Conservation (phyloP, 2,113 vertebrate species). For the Xenopus borealis region DNA sequence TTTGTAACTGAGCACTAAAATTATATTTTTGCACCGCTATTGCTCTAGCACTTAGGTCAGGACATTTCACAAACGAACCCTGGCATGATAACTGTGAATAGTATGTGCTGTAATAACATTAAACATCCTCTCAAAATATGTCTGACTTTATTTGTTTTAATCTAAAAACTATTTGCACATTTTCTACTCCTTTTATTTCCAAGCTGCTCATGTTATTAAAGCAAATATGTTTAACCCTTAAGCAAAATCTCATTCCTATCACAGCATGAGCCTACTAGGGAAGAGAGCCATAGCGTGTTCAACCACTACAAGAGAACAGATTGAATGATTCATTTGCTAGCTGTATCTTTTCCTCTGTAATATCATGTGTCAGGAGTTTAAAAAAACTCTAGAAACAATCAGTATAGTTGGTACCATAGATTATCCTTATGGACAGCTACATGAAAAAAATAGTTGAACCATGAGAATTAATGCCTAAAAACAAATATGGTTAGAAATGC, state of each 20-base stretch:
- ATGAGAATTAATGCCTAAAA: no score
- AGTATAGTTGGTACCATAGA: no score
- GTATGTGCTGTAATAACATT: not conserved
- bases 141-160: not conserved
- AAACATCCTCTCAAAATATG: not conserved
- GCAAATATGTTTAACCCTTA: constrained; percentile 24
- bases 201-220: constrained; percentile 16
- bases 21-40: no score
- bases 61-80: no score
- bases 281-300: not conserved
- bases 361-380: not conserved
- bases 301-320: constrained; percentile 9
- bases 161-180: constrained; percentile 5
- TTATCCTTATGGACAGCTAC: no score
- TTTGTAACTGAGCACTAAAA: no score
- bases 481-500: no score
- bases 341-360: constrained; percentile 3
- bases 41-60: no score
- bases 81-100: no score
- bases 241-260: constrained; percentile 11
- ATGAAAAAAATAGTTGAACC: no score
- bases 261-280: not conserved
- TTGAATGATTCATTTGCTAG: constrained; percentile 15
- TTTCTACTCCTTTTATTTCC: constrained; percentile 16
- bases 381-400: no score